phyloP scores from a whole-genome alignment of 2,888 invertebrate species.

The Phragmatobia fuliginosa region DNA sequence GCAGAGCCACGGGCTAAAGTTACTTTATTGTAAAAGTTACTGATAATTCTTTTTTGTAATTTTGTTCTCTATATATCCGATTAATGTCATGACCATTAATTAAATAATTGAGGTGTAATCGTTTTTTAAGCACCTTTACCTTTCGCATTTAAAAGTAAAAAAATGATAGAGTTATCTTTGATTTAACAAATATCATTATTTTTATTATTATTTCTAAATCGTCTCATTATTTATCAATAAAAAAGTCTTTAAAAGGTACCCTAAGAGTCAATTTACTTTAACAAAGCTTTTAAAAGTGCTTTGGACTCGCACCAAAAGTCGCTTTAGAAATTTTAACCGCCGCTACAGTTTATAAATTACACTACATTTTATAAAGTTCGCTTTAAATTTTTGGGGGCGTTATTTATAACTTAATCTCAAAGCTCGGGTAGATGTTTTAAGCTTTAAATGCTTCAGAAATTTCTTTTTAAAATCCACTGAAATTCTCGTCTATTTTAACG shows the following conservation, averaged over 20 bases:
- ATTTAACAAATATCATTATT: background rate
- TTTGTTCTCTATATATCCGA: background rate
- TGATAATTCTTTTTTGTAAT: too few relatives aligned
- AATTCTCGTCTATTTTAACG: conserved; percentile 42
- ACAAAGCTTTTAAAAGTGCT: background rate
- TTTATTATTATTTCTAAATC: background rate
- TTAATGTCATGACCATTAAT: background rate
- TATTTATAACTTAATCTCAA: conserved; percentile 85
- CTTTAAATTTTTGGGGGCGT: conserved; percentile 80
- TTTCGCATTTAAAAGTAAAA: background rate
- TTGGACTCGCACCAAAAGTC: background rate
- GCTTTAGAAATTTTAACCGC: conserved; percentile 40
- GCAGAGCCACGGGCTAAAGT: too few relatives aligned
- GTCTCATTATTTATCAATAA: background rate
- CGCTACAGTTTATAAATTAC: conserved; percentile 60
- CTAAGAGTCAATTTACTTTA: background rate
- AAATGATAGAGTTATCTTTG: background rate
- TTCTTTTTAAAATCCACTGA: conserved; percentile 55
- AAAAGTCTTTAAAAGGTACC: background rate
- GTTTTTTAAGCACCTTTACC: background rate
- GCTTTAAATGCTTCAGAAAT: conserved; percentile 67
- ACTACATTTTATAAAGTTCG: conserved; percentile 71
- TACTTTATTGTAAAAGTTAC: too few relatives aligned
- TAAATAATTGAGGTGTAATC: background rate
- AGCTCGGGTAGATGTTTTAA: conserved; percentile 78